These are phyloP conservation scores for Conus ventricosus DNA, from an alignment of 1,140 invertebrate species.

Conservation along the genomic window DNA sequence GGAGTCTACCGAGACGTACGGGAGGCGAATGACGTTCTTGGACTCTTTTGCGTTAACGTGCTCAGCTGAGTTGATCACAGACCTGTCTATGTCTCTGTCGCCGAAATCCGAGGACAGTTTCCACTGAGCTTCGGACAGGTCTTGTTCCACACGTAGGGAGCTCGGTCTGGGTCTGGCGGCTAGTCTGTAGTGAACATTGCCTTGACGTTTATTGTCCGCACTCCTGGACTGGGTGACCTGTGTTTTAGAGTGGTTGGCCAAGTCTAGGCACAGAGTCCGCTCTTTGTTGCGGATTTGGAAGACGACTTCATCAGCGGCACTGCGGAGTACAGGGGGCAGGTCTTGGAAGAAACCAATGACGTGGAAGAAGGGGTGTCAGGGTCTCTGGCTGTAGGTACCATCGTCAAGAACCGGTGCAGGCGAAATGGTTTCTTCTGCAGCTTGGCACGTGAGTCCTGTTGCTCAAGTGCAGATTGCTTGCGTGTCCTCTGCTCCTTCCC, in stretches of 20 bases:
- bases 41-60: background rate
- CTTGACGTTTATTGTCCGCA: background rate
- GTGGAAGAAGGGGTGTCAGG: background rate
- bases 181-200: conserved; percentile 6
- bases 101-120: conserved; percentile 18
- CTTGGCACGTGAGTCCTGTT: background rate
- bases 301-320: background rate
- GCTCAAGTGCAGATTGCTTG: background rate
- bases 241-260: conserved; percentile 2
- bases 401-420: conserved; percentile 35
- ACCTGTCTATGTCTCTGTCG: background rate
- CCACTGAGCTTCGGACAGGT: background rate
- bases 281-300: background rate
- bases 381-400: conserved; percentile 13
- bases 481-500: background rate
- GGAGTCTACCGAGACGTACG: conserved; percentile 18
- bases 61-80: background rate
- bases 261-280: conserved; percentile 16
- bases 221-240: background rate
- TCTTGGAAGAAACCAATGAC: background rate
- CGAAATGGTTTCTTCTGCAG: conserved; percentile 25
- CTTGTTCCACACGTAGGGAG: conserved; percentile 18
- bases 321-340: background rate
- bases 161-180: conserved; percentile 1
- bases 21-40: conserved; percentile 29